Evolutionary conservation across 2,113 vertebrate genomes (phyloP).

Genomic region (Indicator indicator): DNA sequence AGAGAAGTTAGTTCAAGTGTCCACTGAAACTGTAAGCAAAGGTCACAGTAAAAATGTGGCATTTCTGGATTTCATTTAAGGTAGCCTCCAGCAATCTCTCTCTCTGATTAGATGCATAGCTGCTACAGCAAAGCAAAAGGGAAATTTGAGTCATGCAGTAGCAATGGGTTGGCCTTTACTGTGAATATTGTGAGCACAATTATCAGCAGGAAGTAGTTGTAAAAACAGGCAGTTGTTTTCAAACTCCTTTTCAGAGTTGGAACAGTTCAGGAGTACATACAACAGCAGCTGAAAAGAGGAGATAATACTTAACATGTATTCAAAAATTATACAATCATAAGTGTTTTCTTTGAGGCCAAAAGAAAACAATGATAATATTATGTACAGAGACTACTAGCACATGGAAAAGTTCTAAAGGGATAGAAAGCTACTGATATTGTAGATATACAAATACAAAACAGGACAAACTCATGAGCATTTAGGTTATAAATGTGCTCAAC

Average conservation of each 20-base stretch:
- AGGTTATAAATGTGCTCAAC: neutral
- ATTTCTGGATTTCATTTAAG: constrained; percentile 56
- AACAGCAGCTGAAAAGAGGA: constrained; percentile 48
- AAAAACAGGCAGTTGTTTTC: constrained; percentile 70
- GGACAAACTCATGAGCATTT: neutral
- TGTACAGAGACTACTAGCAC: neutral
- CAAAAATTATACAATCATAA: constrained; percentile 47
- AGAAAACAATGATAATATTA: constrained; percentile 36
- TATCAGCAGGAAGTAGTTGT: constrained; percentile 73
- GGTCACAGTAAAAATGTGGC: constrained; percentile 29
- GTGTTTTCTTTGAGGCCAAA: constrained; percentile 43
- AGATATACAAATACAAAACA: neutral
- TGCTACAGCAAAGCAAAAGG: constrained; percentile 12
- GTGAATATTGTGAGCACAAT: constrained; percentile 39
- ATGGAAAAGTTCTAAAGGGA: constrained; percentile 11
- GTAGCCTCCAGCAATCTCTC: constrained; percentile 20
- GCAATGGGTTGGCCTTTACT: constrained; percentile 35
- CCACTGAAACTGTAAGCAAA: constrained; percentile 20
- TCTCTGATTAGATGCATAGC: neutral
- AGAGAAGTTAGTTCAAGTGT: neutral
- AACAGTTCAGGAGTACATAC: constrained; percentile 36
- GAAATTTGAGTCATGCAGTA: constrained; percentile 65
- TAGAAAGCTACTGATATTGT: neutral
- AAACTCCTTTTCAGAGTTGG: constrained; percentile 27
- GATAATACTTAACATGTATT: constrained; percentile 59